Base-by-base conservation (phyloP, 2,113 vertebrate genomes). In the Tetraodon nigroviridis region DNA sequence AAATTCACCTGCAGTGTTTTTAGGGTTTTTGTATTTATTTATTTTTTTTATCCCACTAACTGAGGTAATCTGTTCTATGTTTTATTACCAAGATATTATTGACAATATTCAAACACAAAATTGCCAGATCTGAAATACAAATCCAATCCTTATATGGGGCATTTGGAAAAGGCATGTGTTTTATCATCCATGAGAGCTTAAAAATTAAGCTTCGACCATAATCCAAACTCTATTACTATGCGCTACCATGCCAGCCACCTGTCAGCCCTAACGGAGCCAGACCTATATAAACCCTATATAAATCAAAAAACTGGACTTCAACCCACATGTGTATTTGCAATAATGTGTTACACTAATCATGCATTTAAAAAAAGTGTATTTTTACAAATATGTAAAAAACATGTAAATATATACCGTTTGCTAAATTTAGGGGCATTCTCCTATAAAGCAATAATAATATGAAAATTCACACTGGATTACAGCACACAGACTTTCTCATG, bases 111-210 rank as follows among this genome's bases (percentile, higher is more conserved):
- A 46, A 61, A 48, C 40, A 67, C 6, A 40, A 42, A 70, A 80
- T 62, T 16, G 29, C 55, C 50, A 55, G 61, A 66, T 71, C 52
- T 71, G 51, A 78, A 57, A 58, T 78, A 73, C 71, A 56, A 81
- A 69, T 80, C 70, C 55, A 55, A 81, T 71, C 64, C 32, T 59
- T 64, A 51, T 61, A 41, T 7, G 51, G 67, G 57, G 55, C 66
- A 54, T 86, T 84, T 86, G 64, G 74, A 81, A 69, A 78, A 71
- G 73, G 74, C 83, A 89, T 82, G 80, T 84, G 80, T 82, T 86
- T 82, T 84, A 76, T 76, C 78, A 75, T 82, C 77, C 84, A 82
- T 56, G 48, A 76, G 62, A 80, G 84, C 80, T 86, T 85, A 83
- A 81, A 79, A 81, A 84, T 84, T 82, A 87, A 86, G 69, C 84